These are phyloP conservation scores for Lipophrys pholis DNA, from an alignment of 2,113 vertebrate genomes.

Conservation along the genomic window DNA sequence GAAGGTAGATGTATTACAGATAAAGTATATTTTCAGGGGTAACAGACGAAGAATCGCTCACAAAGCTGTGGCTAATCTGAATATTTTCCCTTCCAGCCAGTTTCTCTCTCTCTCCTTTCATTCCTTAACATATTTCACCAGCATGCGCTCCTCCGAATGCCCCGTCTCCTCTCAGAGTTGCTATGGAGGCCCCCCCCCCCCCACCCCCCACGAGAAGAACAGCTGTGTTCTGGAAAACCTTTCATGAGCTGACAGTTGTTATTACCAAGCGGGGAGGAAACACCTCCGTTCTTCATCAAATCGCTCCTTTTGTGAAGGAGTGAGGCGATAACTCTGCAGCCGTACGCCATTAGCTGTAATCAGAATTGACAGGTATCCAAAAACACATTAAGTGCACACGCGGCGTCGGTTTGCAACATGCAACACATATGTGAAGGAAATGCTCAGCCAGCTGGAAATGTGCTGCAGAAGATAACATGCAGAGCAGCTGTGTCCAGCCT, in stretches of 20 bases:
- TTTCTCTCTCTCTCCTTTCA: constrained; percentile 16
- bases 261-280: constrained; percentile 38
- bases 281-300: constrained; percentile 55
- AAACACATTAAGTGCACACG: constrained; percentile 24
- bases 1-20: too few relatives aligned
- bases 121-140: constrained; percentile 37
- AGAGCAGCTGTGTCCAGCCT: constrained; percentile 6
- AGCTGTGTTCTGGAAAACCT: constrained; percentile 40
- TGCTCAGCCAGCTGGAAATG: constrained; percentile 34
- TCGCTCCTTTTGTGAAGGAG: constrained; percentile 26
- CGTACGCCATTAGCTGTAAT: constrained; percentile 39
- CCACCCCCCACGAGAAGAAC: constrained; percentile 34
- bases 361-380: constrained; percentile 64
- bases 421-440: constrained; percentile 1
- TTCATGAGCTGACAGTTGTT: constrained; percentile 48
- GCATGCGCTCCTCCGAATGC: constrained; percentile 26
- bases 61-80: constrained; percentile 16
- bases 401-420: constrained; percentile 20
- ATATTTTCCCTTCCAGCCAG: constrained; percentile 6
- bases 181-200: constrained; percentile 48
- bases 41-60: too few relatives aligned
- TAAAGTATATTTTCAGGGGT: constrained; percentile 24
- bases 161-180: constrained; percentile 24
- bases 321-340: constrained; percentile 33
- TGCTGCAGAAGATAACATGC: constrained; percentile 13